These are phyloP conservation scores for Decapterus maruadsi DNA, from an alignment of 2,797 vertebrate genomes.

Conservation along the genomic window DNA sequence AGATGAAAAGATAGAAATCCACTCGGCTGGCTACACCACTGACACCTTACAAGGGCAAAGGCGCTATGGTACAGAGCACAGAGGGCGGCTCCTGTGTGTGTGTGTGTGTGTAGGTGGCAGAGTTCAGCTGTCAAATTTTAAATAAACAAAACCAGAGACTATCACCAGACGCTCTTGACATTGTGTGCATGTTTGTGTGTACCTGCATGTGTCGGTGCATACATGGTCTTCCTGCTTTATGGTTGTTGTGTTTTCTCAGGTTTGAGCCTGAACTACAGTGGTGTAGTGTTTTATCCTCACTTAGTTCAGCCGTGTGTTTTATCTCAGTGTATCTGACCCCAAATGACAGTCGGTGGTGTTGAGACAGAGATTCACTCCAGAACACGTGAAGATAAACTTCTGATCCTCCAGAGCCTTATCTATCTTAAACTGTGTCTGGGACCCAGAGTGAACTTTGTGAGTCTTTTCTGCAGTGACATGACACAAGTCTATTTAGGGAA, in stretches of 20 bases:
- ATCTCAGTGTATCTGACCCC: slow-evolving; percentile 28
- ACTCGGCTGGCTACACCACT: slow-evolving; percentile 7
- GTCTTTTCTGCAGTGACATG: slow-evolving; percentile 1
- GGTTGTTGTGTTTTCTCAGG: slow-evolving; percentile 1
- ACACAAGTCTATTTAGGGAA: slow-evolving; percentile 28
- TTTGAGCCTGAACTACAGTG: slow-evolving; percentile 14
- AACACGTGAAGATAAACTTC: slow-evolving; percentile 35
- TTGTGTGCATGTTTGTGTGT: slow-evolving; percentile 2
- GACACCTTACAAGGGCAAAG: slow-evolving; percentile 60
- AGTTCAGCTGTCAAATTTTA: slow-evolving; percentile 34
- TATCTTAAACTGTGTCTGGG: neutral
- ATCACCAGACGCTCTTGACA: slow-evolving; percentile 6
- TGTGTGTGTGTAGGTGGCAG: slow-evolving; percentile 2
- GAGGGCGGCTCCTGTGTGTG: neutral
- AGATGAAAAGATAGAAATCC: slow-evolving; percentile 31
- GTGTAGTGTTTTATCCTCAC: neutral
- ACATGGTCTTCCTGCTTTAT: neutral
- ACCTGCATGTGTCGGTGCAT: neutral
- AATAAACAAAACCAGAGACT: slow-evolving; percentile 59
- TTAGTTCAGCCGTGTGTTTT: slow-evolving; percentile 15
- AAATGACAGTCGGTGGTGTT: slow-evolving; percentile 18
- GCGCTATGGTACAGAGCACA: slow-evolving; percentile 30
- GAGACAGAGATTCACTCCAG: slow-evolving; percentile 29
- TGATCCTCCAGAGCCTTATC: neutral
- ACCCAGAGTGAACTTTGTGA: neutral